These are phyloP conservation scores for Aselliscus stoliczkanus DNA, from an alignment of 2,797 vertebrate genomes.

Conservation along the genomic window DNA sequence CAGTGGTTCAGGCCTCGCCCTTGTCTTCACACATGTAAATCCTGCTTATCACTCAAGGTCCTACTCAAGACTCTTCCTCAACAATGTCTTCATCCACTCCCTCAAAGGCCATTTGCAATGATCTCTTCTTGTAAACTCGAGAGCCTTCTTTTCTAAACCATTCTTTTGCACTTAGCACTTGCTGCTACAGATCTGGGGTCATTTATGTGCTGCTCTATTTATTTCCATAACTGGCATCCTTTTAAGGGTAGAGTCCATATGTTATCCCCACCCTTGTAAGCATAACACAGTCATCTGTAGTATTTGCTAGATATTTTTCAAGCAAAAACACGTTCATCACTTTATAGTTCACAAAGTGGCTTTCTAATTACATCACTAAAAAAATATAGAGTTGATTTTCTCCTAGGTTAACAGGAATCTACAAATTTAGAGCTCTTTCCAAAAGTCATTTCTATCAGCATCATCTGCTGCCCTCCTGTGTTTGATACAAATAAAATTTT, in stretches of 20 bases:
- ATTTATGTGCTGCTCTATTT: background rate
- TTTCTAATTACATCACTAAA: background rate
- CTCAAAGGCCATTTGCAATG: background rate
- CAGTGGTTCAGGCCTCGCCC: background rate
- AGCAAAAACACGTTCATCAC: background rate
- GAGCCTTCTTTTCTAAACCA: background rate
- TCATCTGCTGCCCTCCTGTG: slow-evolving; percentile 65
- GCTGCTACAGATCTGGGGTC: background rate
- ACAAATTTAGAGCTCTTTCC: background rate
- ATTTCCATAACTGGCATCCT: background rate
- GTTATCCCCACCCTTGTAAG: background rate
- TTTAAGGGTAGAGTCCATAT: background rate
- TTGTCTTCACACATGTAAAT: background rate
- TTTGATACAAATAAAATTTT: background rate
- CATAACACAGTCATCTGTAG: background rate
- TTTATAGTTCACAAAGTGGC: background rate
- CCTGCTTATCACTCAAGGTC: background rate
- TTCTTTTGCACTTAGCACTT: background rate
- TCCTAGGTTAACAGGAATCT: background rate
- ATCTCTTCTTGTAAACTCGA: background rate
- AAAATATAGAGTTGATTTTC: background rate
- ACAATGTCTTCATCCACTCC: background rate
- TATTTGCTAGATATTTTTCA: background rate
- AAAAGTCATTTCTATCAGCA: background rate
- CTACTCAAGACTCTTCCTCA: background rate